Percentiles rank a stretch among this genome's conserved stretches.
Conservation (phyloP, 1,140 invertebrate genomes). For the Hermetia illucens region DNA sequence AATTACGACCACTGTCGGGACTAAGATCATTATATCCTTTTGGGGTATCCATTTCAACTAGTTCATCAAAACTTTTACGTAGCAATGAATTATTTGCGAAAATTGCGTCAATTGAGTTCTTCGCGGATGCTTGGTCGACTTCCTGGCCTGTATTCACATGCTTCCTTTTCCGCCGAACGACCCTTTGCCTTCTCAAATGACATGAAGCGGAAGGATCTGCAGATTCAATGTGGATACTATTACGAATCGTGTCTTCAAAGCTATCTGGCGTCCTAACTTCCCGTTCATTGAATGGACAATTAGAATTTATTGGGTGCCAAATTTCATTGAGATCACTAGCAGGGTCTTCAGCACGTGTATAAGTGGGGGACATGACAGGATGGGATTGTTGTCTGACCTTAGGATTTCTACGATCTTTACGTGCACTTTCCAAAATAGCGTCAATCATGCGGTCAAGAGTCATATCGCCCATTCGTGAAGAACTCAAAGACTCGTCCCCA, state of each 20-base stretch:
- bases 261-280: slow-evolving; percentile 16
- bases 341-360: slow-evolving; percentile 20
- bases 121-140: slow-evolving; percentile 9
- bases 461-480: slow-evolving; percentile 25
- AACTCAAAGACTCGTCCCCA: slow-evolving; percentile 15
- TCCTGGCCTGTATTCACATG: slow-evolving; percentile 18
- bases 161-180: slow-evolving; percentile 23
- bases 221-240: slow-evolving; percentile 9
- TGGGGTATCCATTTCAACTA: slow-evolving; percentile 5
- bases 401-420: slow-evolving; percentile 9
- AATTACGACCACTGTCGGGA: slow-evolving; percentile 27
- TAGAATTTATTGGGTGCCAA: slow-evolving; percentile 10
- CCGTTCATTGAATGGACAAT: slow-evolving; percentile 13
- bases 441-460: slow-evolving; percentile 29
- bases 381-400: slow-evolving; percentile 6
- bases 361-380: slow-evolving; percentile 20
- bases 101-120: slow-evolving; percentile 2
- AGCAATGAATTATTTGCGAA: slow-evolving; percentile 4
- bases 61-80: not conserved
- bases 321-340: slow-evolving; percentile 21
- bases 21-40: slow-evolving; percentile 14
- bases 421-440: slow-evolving; percentile 25
- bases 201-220: not conserved
- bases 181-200: slow-evolving; percentile 18
- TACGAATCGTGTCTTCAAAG: slow-evolving; percentile 5